phyloP scores from a whole-genome alignment of 2,797 vertebrate species.

The Nothura maculosa region DNA sequence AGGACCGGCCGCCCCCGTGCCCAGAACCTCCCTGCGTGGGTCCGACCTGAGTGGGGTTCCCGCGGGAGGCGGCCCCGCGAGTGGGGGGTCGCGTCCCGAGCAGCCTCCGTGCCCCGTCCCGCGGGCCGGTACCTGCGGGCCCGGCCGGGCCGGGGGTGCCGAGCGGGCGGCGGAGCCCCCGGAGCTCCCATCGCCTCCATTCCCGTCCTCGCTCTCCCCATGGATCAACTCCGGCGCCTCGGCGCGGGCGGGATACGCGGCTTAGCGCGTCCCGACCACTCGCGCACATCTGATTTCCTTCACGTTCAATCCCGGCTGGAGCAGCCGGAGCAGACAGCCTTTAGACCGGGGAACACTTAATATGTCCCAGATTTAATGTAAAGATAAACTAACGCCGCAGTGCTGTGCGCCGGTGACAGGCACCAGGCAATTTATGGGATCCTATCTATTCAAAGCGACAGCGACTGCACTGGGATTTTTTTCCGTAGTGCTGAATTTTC shows the following conservation, averaged over 20 bases:
- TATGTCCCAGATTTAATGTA: conserved; percentile 68
- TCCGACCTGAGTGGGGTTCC: too few species aligned
- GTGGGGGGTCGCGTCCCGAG: too few species aligned
- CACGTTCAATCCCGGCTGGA: conserved; percentile 40
- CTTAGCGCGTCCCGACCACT: conserved; percentile 59
- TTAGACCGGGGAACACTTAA: conserved; percentile 54
- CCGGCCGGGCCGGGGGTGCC: conserved; percentile 21
- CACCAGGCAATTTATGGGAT: not conserved
- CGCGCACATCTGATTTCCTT: conserved; percentile 72
- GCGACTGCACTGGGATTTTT: not conserved
- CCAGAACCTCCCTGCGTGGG: not conserved
- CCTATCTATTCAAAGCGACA: conserved; percentile 17
- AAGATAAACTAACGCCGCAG: conserved; percentile 51
- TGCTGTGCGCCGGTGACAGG: not conserved
- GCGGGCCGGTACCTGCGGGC: conserved; percentile 20
- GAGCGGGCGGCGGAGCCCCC: not conserved
- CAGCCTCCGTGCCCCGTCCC: too few species aligned
- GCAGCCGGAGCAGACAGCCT: conserved; percentile 25
- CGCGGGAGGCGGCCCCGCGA: too few species aligned
- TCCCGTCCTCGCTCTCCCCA: conserved; percentile 46
- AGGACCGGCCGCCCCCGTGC: not conserved
- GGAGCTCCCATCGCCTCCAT: not conserved
- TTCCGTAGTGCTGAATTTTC: not conserved
- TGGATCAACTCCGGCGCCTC: conserved; percentile 37
- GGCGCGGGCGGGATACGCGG: conserved; percentile 26